A percentile compares a stretch with the other conserved stretches of the same genome.
Evolutionary conservation across 2,888 invertebrate genomes (phyloP).

Genomic region (Erynnis tages): DNA sequence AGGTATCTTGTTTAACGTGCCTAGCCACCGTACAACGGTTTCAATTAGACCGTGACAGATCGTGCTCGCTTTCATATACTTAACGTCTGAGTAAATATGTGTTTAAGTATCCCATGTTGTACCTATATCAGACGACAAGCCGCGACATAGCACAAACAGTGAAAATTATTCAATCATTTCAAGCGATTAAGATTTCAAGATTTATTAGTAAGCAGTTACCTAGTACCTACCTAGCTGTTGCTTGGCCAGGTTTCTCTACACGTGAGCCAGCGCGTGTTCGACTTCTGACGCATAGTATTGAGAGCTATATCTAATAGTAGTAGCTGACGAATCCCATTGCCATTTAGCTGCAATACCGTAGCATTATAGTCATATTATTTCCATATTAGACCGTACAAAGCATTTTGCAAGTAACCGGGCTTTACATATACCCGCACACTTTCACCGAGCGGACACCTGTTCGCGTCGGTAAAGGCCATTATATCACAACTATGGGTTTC

Average conservation of each 20-base stretch:
- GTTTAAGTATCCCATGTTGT: slow-evolving; percentile 17
- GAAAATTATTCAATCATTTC: slow-evolving; percentile 11
- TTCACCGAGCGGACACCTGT: slow-evolving; percentile 55
- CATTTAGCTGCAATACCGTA: slow-evolving; percentile 22
- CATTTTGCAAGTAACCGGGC: slow-evolving; percentile 30
- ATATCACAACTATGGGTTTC: slow-evolving; percentile 47
- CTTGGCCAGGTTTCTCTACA: slow-evolving; percentile 5
- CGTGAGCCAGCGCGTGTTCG: slow-evolving; percentile 15
- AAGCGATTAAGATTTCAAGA: not conserved
- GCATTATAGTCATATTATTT: slow-evolving; percentile 24
- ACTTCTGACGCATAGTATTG: slow-evolving; percentile 10
- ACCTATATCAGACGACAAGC: slow-evolving; percentile 4
- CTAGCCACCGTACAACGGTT: slow-evolving; percentile 49
- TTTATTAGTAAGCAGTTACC: no score
- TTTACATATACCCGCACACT: slow-evolving; percentile 39
- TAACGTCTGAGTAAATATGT: slow-evolving; percentile 35
- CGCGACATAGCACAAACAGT: slow-evolving; percentile 27
- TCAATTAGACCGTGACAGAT: slow-evolving; percentile 75
- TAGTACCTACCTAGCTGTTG: no score
- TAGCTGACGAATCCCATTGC: slow-evolving; percentile 4
- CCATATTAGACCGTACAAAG: slow-evolving; percentile 29
- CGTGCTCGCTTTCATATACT: slow-evolving; percentile 61
- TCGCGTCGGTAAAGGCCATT: slow-evolving; percentile 51
- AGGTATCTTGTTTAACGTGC: slow-evolving; percentile 58
- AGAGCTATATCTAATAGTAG: slow-evolving; percentile 5